phyloP scores from a whole-genome alignment of 2,797 vertebrate genomes.

The Apodemus agrarius region DNA sequence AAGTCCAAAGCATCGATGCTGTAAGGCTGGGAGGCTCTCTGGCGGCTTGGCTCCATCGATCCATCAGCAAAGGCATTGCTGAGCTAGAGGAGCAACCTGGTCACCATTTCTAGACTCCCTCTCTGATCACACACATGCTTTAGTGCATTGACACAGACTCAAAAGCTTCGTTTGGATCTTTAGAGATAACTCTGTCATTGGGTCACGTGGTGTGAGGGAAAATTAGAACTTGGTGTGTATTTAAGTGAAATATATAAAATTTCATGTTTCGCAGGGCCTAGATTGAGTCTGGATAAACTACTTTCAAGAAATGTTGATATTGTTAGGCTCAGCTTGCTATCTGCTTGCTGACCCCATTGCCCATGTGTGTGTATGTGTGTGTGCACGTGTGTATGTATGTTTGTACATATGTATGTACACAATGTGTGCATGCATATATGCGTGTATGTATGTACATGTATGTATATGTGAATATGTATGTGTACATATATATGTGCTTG shows the following conservation, averaged over 20 bases:
- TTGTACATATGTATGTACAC: background rate
- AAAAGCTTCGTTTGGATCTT: background rate
- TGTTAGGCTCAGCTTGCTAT: background rate
- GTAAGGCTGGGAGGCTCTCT: conserved; percentile 84
- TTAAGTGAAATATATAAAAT: conserved; percentile 63
- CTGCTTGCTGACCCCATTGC: background rate
- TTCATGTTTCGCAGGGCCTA: background rate
- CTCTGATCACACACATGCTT: background rate
- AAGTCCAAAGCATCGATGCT: conserved; percentile 87
- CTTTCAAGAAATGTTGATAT: background rate
- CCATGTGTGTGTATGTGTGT: background rate
- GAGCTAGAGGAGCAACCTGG: conserved; percentile 77
- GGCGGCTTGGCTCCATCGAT: conserved; percentile 84
- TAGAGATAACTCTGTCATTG: background rate
- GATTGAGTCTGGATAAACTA: conserved; percentile 59
- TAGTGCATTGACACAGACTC: background rate
- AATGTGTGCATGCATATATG: background rate
- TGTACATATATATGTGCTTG: background rate
- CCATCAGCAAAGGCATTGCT: conserved; percentile 84
- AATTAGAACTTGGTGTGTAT: conserved; percentile 58
- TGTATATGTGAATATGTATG: background rate
- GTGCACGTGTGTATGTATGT: background rate
- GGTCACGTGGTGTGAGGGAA: conserved; percentile 19
- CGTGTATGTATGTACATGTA: background rate
- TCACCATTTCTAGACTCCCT: background rate